These are phyloP conservation scores for Argentina silus DNA, from an alignment of 2,797 vertebrate genomes.

Conservation along the genomic window DNA sequence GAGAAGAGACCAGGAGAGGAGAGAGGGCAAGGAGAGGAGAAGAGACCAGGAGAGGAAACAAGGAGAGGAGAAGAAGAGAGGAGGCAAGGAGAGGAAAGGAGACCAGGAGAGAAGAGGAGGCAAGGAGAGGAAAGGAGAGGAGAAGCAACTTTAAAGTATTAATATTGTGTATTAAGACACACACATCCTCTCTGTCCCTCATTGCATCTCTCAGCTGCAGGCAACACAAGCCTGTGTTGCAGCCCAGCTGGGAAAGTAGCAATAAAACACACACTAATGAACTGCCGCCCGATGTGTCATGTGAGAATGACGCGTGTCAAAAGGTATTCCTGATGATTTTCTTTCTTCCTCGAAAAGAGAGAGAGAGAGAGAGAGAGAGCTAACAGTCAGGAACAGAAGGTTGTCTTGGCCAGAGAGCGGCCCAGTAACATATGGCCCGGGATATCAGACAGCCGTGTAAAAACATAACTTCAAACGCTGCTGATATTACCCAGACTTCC, in stretches of 20 bases:
- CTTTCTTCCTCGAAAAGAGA: not conserved
- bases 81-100: not conserved
- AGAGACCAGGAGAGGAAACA: not conserved
- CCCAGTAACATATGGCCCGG: not conserved
- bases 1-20: not conserved
- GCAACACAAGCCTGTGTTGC: not conserved
- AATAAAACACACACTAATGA: conserved; percentile 4
- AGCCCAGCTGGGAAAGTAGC: conserved; percentile 1
- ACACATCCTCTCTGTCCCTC: not conserved
- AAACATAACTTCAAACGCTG: not conserved
- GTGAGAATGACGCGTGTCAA: conserved; percentile 6
- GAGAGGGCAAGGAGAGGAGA: not conserved
- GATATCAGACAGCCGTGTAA: not conserved
- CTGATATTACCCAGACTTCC: conserved; percentile 12
- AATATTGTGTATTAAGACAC: too few species aligned
- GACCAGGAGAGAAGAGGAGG: not conserved
- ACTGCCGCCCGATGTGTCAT: not conserved
- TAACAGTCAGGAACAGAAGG: not conserved
- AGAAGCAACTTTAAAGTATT: too few species aligned
- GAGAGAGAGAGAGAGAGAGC: not conserved
- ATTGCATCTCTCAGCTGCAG: not conserved
- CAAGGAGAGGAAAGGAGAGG: not conserved
- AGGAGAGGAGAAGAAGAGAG: not conserved
- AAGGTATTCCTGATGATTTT: conserved; percentile 17
- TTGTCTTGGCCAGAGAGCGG: not conserved